phyloP scores from a whole-genome alignment of 2,888 invertebrate species.

The Aphrophora alni region DNA sequence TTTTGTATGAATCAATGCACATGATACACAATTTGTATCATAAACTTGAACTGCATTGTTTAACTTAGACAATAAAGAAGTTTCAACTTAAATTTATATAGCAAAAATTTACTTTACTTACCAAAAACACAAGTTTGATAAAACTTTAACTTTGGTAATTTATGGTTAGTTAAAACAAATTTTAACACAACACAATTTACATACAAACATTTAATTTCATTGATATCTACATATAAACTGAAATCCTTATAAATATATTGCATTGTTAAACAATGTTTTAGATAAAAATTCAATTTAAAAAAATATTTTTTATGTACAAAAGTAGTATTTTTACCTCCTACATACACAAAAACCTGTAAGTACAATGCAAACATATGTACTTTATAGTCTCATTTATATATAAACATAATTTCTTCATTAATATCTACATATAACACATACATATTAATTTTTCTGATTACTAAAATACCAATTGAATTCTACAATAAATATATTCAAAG shows the following conservation, averaged over 20 bases:
- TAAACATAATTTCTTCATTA: neutral
- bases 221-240: constrained; percentile 22
- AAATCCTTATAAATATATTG: constrained; percentile 24
- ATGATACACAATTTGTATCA: too few species aligned
- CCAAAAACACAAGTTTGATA: too few species aligned
- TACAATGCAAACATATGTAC: neutral
- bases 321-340: neutral
- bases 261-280: neutral
- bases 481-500: neutral
- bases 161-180: neutral
- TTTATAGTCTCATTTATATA: neutral
- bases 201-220: constrained; percentile 30
- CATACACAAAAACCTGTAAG: neutral
- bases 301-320: neutral
- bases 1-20: too few species aligned
- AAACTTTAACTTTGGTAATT: too few species aligned
- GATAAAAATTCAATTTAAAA: neutral
- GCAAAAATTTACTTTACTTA: too few species aligned
- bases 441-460: neutral
- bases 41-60: too few species aligned
- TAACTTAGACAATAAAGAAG: too few species aligned
- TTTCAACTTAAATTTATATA: too few species aligned
- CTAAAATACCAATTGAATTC: neutral
- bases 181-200: neutral
- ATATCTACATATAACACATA: neutral